phyloP scores from a whole-genome alignment of 2,888 invertebrate species.

The Esperia sulphurella region DNA sequence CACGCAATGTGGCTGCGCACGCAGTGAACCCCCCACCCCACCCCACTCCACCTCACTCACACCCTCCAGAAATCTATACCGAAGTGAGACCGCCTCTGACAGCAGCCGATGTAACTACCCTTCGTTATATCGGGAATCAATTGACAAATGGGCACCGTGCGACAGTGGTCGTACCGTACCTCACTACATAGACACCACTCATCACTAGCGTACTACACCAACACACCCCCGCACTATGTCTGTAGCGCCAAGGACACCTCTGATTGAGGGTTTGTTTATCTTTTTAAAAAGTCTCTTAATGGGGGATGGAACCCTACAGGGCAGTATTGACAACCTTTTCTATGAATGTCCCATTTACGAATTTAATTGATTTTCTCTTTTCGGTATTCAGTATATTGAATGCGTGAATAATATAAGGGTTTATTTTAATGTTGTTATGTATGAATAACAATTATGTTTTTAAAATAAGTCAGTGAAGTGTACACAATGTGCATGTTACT shows the following conservation, averaged over 20 bases:
- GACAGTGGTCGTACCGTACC: constrained; percentile 17
- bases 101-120: constrained; percentile 69
- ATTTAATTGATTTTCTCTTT: constrained; percentile 33
- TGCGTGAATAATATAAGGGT: too few species aligned
- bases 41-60: constrained; percentile 44
- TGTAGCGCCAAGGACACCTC: constrained; percentile 22
- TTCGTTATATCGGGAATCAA: constrained; percentile 77
- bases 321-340: constrained; percentile 22
- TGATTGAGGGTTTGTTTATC: constrained; percentile 46
- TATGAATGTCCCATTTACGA: constrained; percentile 31
- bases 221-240: constrained; percentile 11
- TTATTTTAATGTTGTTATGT: too few species aligned
- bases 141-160: constrained; percentile 63
- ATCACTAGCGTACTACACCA: constrained; percentile 5
- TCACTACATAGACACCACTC: not conserved
- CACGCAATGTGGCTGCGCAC: constrained; percentile 54
- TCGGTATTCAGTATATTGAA: not conserved
- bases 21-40: constrained; percentile 39
- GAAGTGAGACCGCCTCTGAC: constrained; percentile 65
- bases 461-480: too few species aligned
- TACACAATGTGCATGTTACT: too few species aligned
- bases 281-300: constrained; percentile 45
- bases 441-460: too few species aligned
- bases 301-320: constrained; percentile 25
- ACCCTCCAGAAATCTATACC: constrained; percentile 53